Evolutionary conservation across 2,888 invertebrate genomes (phyloP).

Genomic region (Cantharis rustica): DNA sequence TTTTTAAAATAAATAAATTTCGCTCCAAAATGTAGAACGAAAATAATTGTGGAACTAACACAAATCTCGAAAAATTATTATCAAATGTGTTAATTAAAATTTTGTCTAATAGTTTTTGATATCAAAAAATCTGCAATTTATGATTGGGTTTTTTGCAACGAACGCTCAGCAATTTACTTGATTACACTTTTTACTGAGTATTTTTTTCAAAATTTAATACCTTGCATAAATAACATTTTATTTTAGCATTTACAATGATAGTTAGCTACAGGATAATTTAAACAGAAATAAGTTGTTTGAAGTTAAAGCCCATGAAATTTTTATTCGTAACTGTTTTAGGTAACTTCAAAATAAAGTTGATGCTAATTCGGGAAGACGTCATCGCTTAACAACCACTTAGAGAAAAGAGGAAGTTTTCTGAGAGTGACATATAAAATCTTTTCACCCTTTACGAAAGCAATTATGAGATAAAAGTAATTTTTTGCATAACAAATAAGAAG

Average conservation of each 20-base stretch:
- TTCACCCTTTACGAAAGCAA: background rate
- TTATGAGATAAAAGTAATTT: background rate
- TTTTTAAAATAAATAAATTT: conserved; percentile 2
- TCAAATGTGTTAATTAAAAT: background rate
- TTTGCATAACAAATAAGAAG: background rate
- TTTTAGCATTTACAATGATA: background rate
- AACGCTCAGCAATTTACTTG: background rate
- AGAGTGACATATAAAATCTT: background rate
- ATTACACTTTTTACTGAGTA: background rate
- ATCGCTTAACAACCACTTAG: background rate
- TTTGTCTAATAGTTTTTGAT: background rate
- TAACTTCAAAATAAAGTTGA: background rate
- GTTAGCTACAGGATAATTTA: background rate
- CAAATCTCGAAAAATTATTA: background rate
- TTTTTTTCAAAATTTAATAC: background rate
- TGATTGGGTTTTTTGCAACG: background rate
- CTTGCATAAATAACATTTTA: too few species aligned
- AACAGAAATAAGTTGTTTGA: background rate
- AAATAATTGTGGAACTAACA: background rate
- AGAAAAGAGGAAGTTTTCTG: background rate
- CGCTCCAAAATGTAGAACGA: background rate
- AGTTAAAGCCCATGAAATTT: background rate
- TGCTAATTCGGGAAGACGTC: background rate
- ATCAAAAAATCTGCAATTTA: background rate
- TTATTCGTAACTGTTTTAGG: background rate